These are phyloP conservation scores for Tachysurus fulvidraco DNA, from an alignment of 2,113 vertebrate species.

Conservation along the genomic window DNA sequence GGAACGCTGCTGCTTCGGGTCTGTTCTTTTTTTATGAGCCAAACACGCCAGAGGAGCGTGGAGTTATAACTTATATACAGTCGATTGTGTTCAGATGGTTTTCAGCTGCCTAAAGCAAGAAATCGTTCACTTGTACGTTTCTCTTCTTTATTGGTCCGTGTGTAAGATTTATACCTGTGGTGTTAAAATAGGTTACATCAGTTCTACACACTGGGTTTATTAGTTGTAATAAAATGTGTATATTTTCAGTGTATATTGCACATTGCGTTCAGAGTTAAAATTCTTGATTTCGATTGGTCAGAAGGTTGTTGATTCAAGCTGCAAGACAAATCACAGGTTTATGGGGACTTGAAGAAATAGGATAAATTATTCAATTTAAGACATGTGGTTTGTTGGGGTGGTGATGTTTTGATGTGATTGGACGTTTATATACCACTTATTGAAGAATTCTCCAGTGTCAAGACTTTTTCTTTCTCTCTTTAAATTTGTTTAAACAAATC, in stretches of 20 bases:
- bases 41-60: conserved; percentile 11
- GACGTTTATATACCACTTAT: neutral
- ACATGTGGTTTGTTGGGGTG: neutral
- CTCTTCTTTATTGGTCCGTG: neutral
- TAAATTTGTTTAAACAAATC: neutral
- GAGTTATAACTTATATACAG: conserved; percentile 37
- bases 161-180: neutral
- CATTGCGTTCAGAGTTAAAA: neutral
- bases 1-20: conserved; percentile 37
- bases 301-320: neutral
- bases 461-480: neutral
- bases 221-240: neutral
- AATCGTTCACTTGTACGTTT: neutral
- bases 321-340: neutral
- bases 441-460: neutral
- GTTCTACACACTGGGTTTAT: neutral
- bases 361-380: neutral
- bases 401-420: neutral
- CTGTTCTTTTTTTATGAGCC: conserved; percentile 7
- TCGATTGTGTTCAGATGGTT: conserved; percentile 35
- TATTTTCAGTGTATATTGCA: neutral
- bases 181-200: neutral
- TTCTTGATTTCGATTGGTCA: neutral
- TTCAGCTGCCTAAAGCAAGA: neutral
- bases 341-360: neutral